phyloP scores from a whole-genome alignment of 2,888 invertebrate genomes.

The Rotaria sp. region DNA sequence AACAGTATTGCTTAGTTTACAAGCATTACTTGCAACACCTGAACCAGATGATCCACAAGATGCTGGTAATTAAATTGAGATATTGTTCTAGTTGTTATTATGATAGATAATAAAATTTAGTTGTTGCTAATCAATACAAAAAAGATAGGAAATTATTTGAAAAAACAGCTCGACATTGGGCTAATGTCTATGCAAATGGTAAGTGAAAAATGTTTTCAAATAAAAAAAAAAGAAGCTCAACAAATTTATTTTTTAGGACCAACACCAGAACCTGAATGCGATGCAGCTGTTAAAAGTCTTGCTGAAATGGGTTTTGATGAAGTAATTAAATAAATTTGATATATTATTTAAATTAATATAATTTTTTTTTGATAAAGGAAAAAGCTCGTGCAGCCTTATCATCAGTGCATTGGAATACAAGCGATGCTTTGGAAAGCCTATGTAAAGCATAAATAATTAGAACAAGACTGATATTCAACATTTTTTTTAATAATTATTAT shows the following conservation, averaged over 20 bases:
- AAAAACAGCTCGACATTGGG: slow-evolving; percentile 90
- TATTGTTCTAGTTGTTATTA: neutral
- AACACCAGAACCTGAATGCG: slow-evolving; percentile 69
- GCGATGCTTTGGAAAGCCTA: neutral
- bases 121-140: slow-evolving; percentile 92
- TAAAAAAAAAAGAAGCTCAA: neutral
- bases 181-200: slow-evolving; percentile 68
- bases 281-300: slow-evolving; percentile 76
- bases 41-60: slow-evolving; percentile 59
- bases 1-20: slow-evolving; percentile 85
- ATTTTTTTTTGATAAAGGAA: neutral
- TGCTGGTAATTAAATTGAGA: slow-evolving; percentile 57
- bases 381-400: neutral
- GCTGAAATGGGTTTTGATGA: slow-evolving; percentile 89
- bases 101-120: slow-evolving; percentile 49
- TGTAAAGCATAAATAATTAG: neutral
- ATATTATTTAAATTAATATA: no score
- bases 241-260: slow-evolving; percentile 57
- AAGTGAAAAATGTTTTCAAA: neutral
- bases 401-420: neutral
- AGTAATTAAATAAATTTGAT: slow-evolving; percentile 46
- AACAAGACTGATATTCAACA: neutral
- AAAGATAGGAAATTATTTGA: slow-evolving; percentile 76
- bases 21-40: slow-evolving; percentile 71
- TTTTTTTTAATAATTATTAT: neutral